Conservation (phyloP, 2,888 invertebrate species). For the Orchesella flavescens region DNA sequence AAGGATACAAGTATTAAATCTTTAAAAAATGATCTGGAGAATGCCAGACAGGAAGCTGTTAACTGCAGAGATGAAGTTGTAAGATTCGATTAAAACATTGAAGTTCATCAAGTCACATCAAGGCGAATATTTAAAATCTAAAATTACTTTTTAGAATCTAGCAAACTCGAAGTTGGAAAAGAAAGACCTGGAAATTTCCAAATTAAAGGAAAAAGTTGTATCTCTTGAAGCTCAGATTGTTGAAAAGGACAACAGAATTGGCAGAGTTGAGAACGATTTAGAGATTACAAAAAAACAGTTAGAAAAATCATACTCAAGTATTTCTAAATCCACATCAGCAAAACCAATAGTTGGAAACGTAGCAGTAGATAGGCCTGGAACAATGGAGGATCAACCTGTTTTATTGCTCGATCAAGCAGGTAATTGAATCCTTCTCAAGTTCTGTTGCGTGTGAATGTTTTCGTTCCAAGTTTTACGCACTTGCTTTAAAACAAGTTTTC, state of each 20-base stretch:
- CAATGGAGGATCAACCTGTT: constrained; percentile 62
- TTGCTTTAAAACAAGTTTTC: neutral
- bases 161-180: constrained; percentile 57
- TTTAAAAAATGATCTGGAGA: constrained; percentile 68
- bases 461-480: neutral
- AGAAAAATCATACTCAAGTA: constrained; percentile 27
- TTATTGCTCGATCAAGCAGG: constrained; percentile 70
- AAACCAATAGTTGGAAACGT: constrained; percentile 56
- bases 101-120: no score
- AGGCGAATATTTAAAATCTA: neutral
- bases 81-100: constrained; percentile 41
- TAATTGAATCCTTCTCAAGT: constrained; percentile 33
- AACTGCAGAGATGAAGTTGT: constrained; percentile 69
- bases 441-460: neutral
- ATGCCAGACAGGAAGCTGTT: constrained; percentile 65
- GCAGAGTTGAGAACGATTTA: constrained; percentile 66
- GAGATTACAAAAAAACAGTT: constrained; percentile 46
- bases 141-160: constrained; percentile 51
- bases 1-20: constrained; percentile 64
- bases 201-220: constrained; percentile 68
- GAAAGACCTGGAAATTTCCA: constrained; percentile 65
- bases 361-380: constrained; percentile 42
- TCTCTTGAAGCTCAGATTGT: constrained; percentile 70
- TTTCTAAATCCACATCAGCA: constrained; percentile 43
- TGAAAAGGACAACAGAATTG: constrained; percentile 66